A percentile compares a stretch with the other conserved stretches of the same genome.
These are phyloP conservation scores for Trachemys scripta DNA, from an alignment of 2,113 vertebrate genomes.

Conservation along the genomic window DNA sequence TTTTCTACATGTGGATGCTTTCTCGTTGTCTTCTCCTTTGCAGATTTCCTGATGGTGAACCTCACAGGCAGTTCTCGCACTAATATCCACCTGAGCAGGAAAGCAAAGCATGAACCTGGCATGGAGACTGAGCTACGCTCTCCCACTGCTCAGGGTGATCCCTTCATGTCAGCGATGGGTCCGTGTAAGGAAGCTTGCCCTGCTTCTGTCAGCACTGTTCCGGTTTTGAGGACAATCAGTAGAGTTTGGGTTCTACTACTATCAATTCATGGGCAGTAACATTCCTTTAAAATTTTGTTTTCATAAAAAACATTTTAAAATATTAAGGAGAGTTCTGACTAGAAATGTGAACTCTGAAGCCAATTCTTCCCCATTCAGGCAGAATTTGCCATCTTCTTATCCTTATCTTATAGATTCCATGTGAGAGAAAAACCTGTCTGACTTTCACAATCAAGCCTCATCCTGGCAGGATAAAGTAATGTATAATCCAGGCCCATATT, in stretches of 20 bases:
- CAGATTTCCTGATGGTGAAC: background rate
- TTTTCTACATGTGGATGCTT: no score
- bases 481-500: background rate
- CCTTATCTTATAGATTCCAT: background rate
- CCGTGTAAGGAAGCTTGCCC: background rate
- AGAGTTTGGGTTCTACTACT: background rate
- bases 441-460: conserved; percentile 28
- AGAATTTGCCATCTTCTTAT: background rate
- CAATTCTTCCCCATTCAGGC: background rate
- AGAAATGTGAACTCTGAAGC: background rate
- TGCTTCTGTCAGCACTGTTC: background rate
- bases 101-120: background rate
- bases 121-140: background rate
- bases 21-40: background rate
- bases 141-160: background rate
- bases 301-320: background rate
- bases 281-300: background rate
- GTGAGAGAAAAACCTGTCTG: background rate
- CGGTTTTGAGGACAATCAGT: background rate
- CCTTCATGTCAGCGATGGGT: background rate
- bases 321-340: background rate
- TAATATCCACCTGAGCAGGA: background rate
- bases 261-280: background rate
- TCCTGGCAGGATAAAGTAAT: background rate
- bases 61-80: fast-evolving